Evolutionary conservation across 2,113 vertebrate species (phyloP), one percentile per base, ranked within the genome.

Genomic region (Aspidoscelis tigris): DNA sequence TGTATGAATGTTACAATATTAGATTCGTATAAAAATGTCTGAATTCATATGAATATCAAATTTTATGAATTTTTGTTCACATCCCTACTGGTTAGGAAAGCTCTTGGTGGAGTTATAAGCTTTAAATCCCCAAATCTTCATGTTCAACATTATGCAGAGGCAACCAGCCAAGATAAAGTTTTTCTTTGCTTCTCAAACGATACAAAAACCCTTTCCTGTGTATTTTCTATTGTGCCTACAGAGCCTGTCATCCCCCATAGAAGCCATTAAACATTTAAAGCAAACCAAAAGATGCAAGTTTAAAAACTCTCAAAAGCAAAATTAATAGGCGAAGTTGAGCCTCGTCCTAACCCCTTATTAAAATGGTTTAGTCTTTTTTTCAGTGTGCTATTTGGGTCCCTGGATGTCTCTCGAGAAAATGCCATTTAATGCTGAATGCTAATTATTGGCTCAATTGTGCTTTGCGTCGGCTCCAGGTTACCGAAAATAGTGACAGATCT

Each of bases 401-500:
- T 24, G 26, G 22, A 70, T 85, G 24, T 33, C 88, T 80, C 50
- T 84, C 81, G 11, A 50, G 80, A 86, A 91, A 93, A 91, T 66
- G n/a, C n/a, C 78, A 83, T 78, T 90, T 91, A 86, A 85, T 90
- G 84, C 85, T 89, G 90, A 85, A 84, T 89, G 78, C 78, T 94
- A 89, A 88, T 93, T 90, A 84, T 85, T 85, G 3, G 70, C 71
- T 69, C 33, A 53, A 90, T 78, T 82, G 24, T 83, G 24, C 8
- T 83, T 91, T 89, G 83, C 76, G 83, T 24, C 83, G 84, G 84
- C 85, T 84, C 21, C 14, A 77, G 90, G 85, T 83, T 91, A 70
- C 76, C 70, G 80, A 80, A 89, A 82, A 88, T 89, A 89, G 86
- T 87, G 82, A 81, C 87, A 89, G 72, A 75, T 91, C 87, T 82